Evolutionary conservation across 37 sponge, comb jelly and placozoan genomes (phyloP), one percentile per base, ranked within the genome.

Genomic region (Petrosia ficiformis): DNA sequence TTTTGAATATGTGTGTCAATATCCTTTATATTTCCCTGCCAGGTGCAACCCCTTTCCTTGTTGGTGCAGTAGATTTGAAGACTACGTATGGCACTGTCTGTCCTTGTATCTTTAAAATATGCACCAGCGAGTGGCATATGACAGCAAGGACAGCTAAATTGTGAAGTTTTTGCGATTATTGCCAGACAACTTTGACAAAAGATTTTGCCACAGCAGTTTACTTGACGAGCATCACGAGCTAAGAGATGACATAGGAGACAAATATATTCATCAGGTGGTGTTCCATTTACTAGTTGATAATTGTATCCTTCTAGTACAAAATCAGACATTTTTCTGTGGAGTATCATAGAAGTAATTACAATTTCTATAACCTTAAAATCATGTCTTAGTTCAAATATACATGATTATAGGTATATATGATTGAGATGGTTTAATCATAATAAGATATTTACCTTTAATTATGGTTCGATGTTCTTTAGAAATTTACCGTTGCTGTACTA

Each of bases 1-100:
- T 25, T 44, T 16, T 71, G 39, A 21, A 76, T 26, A 35, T 76
- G 77, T 4, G 29, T 40, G 29, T 65, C 76, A 35, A 44, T 42
- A 33, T 75, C 69, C 30, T 36, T 57, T 35, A 82, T 33, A 42
- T 16, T 4, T 22, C 76, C 83, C 36, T 63, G 21, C 83, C 83
- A 82, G 4, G 67, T 1, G 42, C 83, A 82, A 1, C 83, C 83
- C 2, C n/a, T 48, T 19, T 48, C 54, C 8, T 8, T 31, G 57
- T 75, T 74, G 42, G 61, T n/a, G 40, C 83, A 82, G 26, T 61
- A 42, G 37, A 80, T 67, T 41, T 72, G 33, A 16, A 80, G 42
- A 26, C 52, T 33, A 3, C 26, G 16, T 35, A 79, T 25, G 11
- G 2, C 25, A 39, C n/a, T n/a, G n/a, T n/a, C n/a, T n/a, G n/a